Percentiles rank a stretch among this genome's conserved stretches.
Conservation (phyloP, 2,888 invertebrate species). For the Ophion ventricosus region DNA sequence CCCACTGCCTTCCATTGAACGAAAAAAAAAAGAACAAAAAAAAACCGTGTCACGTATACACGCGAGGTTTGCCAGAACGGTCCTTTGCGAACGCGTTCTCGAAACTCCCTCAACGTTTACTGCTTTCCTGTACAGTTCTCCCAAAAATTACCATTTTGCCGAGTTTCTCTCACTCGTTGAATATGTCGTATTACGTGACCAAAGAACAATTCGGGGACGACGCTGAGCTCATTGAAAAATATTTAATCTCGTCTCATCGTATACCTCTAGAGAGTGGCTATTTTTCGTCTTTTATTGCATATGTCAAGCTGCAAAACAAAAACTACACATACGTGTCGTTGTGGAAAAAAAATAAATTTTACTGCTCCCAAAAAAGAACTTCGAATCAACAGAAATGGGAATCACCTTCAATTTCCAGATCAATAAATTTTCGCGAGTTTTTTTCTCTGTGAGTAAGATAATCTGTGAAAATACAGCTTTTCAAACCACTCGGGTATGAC, state of each 20-base stretch:
- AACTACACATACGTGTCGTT: too few species aligned
- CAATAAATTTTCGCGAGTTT: background rate
- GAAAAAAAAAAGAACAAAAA: conserved; percentile 66
- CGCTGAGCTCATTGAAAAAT: background rate
- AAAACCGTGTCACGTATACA: conserved; percentile 61
- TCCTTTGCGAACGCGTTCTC: conserved; percentile 14
- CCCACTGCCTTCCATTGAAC: conserved; percentile 83
- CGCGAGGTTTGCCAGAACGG: conserved; percentile 66
- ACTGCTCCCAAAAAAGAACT: background rate
- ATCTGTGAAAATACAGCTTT: too few species aligned
- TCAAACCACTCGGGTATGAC: too few species aligned
- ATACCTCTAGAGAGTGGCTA: background rate
- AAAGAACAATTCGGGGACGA: background rate
- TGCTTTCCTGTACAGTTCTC: background rate
- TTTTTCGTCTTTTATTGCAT: too few species aligned
- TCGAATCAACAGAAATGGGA: background rate
- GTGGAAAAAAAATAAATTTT: too few species aligned
- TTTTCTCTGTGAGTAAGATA: background rate
- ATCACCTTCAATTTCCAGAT: background rate
- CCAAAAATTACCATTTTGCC: conserved; percentile 6
- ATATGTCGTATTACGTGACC: background rate
- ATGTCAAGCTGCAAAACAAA: too few species aligned
- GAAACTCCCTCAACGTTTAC: conserved; percentile 19
- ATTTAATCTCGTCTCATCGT: background rate
- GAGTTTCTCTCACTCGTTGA: conserved; percentile 14